Base-by-base conservation (phyloP, 2,888 invertebrate species). In the Galerucella pusilla region DNA sequence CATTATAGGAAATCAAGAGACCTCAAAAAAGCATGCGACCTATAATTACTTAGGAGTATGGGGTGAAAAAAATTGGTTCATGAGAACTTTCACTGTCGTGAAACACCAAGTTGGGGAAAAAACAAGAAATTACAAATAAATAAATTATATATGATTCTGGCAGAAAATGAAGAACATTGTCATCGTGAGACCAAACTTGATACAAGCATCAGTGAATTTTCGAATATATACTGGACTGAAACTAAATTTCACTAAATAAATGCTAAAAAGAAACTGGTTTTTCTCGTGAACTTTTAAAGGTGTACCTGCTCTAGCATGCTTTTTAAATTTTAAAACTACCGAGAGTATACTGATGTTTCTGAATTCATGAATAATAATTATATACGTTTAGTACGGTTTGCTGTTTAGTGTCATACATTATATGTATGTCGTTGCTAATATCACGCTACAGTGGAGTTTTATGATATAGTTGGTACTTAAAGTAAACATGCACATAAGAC, bases 341-440 rank as follows among this genome's bases (percentile, higher is more conserved):
- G 16, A 54, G 54, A 54, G 54, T 60, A 60, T 60, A 60, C 28
- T 60, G 28, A 60, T 20, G 16, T n/a, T 28, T 28, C 60, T 60
- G 60, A 20, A 60, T 60, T 60, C 60, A 60, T 60, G 60, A 60
- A 60, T 60, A 60, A 60, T 60, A 60, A 60, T 60, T 28, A 60
- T 60, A 28, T 20, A 28, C 20, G 57, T 20, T 57, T 57, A 57
- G 16, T 57, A 57, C 57, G 16, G 57, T 57, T 57, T 57, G 20
- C 28, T 60, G 20, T 60, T 60, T 28, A 28, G 60, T 25, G 11
- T 60, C 25, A 25, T 60, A 60, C 11, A 60, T 20, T 60, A 60
- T 25, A 60, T 25, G 28, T 12, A 60, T 25, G 28, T 5, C 14
- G 14, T 25, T 60, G 54, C 7, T 16, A 49, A 49, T 54, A 54